Percentiles rank a stretch among this genome's conserved stretches.
These are phyloP conservation scores for Benthosema pterotum DNA, from an alignment of 2,797 vertebrate genomes.

Conservation along the genomic window DNA sequence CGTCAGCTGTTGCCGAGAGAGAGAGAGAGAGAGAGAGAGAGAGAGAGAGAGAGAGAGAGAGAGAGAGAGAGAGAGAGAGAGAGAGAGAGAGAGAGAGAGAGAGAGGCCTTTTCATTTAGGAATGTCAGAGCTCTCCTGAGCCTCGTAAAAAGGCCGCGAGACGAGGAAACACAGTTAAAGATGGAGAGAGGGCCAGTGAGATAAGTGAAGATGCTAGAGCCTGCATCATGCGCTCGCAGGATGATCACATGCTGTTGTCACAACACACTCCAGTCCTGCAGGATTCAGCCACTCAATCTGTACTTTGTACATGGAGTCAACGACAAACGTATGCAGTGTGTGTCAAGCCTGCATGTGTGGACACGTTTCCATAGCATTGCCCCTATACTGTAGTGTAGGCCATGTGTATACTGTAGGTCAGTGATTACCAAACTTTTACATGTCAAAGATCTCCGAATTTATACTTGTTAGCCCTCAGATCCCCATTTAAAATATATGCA, in stretches of 20 bases:
- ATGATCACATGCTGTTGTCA: neutral
- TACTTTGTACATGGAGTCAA: neutral
- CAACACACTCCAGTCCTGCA: neutral
- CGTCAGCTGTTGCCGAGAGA: constrained; percentile 86
- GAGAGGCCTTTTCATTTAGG: constrained; percentile 88
- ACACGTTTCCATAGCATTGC: too few relatives aligned
- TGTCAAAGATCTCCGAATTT: too few relatives aligned
- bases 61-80: too few relatives aligned
- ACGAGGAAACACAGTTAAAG: constrained; percentile 48
- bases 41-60: too few relatives aligned
- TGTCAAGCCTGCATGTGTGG: too few relatives aligned
- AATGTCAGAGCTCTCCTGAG: constrained; percentile 88
- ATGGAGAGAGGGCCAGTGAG: constrained; percentile 45
- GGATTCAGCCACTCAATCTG: constrained; percentile 12
- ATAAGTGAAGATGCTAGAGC: neutral
- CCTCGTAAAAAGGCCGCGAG: constrained; percentile 80
- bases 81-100: too few relatives aligned
- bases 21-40: constrained; percentile 79
- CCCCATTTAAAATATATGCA: too few relatives aligned
- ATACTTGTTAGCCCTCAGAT: too few relatives aligned
- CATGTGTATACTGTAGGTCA: too few relatives aligned
- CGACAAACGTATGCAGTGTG: too few relatives aligned
- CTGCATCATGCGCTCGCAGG: neutral
- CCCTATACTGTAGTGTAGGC: too few relatives aligned
- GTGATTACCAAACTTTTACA: too few relatives aligned